Evolutionary conservation across 2,113 vertebrate genomes (phyloP).

Genomic region (Seriola quinqueradiata): DNA sequence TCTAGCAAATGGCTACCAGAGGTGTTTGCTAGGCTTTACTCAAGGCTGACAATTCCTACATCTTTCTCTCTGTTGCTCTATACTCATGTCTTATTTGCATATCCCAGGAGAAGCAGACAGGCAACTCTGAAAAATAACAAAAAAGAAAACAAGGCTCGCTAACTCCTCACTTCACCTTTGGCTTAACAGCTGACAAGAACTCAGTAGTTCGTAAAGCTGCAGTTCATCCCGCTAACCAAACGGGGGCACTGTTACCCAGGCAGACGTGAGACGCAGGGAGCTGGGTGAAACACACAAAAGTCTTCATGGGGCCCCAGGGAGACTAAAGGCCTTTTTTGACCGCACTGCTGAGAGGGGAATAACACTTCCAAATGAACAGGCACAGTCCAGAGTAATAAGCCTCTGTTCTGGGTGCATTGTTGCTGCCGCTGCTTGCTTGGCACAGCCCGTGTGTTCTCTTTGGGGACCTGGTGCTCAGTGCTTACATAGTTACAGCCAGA

Average conservation of each 20-base stretch:
- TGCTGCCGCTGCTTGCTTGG: constrained; percentile 71
- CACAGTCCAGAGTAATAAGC: constrained; percentile 77
- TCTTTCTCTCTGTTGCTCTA: constrained; percentile 61
- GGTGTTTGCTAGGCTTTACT: constrained; percentile 57
- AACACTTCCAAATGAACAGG: constrained; percentile 84
- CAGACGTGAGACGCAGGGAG: constrained; percentile 17
- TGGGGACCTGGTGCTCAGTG: constrained; percentile 70
- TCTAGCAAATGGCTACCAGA: constrained; percentile 31
- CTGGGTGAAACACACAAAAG: constrained; percentile 57
- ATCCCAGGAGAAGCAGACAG: constrained; percentile 62
- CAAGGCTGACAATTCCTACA: constrained; percentile 51
- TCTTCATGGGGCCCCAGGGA: constrained; percentile 68
- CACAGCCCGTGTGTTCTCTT: constrained; percentile 68
- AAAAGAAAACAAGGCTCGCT: constrained; percentile 28
- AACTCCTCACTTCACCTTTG: constrained; percentile 54
- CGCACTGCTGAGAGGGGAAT: constrained; percentile 78
- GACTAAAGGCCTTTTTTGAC: constrained; percentile 78
- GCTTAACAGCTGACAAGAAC: constrained; percentile 63
- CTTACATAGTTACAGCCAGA: constrained; percentile 73
- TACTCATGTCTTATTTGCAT: constrained; percentile 71
- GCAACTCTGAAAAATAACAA: constrained; percentile 30
- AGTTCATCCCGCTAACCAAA: constrained; percentile 63
- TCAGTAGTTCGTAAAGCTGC: constrained; percentile 22
- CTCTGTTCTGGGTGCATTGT: constrained; percentile 75
- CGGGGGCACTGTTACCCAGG: constrained; percentile 85